Conservation (phyloP, 2,113 vertebrate species). For the Dipodomys ordii region DNA sequence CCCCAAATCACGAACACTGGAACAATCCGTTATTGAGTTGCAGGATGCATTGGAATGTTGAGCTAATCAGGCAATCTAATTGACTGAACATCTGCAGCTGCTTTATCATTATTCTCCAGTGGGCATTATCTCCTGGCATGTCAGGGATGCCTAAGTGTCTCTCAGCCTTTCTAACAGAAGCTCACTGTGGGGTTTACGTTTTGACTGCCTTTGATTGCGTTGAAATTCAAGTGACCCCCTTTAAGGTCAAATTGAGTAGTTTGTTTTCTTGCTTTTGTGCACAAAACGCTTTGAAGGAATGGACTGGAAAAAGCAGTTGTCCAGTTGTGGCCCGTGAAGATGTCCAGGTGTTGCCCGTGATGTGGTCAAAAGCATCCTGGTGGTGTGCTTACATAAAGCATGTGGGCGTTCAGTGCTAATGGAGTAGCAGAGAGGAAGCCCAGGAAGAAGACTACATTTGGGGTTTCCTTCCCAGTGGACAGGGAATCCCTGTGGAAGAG, state of each 20-base stretch:
- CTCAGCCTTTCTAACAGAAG: slow-evolving; percentile 42
- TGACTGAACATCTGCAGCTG: slow-evolving; percentile 72
- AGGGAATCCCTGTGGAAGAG: not conserved
- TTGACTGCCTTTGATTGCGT: slow-evolving; percentile 41
- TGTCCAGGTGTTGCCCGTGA: not conserved
- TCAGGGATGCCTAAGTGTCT: slow-evolving; percentile 25
- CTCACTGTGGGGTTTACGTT: slow-evolving; percentile 70
- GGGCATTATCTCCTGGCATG: slow-evolving; percentile 62
- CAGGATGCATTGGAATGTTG: slow-evolving; percentile 26
- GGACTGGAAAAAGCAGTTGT: not conserved
- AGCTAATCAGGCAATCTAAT: slow-evolving; percentile 77
- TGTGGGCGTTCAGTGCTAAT: not conserved
- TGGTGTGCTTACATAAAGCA: not conserved
- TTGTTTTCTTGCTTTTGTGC: not conserved
- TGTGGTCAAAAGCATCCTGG: not conserved
- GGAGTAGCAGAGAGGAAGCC: not conserved
- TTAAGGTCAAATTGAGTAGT: slow-evolving; percentile 36
- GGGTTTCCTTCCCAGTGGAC: not conserved
- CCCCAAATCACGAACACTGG: slow-evolving; percentile 25
- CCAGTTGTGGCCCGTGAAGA: not conserved
- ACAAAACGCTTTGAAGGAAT: slow-evolving; percentile 10
- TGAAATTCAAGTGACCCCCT: slow-evolving; percentile 56
- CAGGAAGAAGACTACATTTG: not conserved
- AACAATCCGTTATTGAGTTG: slow-evolving; percentile 7
- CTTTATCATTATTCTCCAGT: slow-evolving; percentile 69